Evolutionary conservation across 2,113 vertebrate species (phyloP), one percentile per base, ranked within the genome.

Genomic region (Psilopsiagon aymara): DNA sequence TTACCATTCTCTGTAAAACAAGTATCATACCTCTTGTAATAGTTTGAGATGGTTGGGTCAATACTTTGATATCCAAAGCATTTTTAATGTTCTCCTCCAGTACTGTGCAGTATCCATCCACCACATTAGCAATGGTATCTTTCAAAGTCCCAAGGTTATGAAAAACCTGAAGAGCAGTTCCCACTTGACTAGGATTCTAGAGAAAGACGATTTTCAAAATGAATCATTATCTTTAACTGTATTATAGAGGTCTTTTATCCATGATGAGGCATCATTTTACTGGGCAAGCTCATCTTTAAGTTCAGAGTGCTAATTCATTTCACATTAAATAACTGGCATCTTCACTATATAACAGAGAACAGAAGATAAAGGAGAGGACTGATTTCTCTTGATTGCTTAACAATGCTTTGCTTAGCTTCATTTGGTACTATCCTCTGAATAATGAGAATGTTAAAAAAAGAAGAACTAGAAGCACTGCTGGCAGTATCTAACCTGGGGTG

Each of bases 161-260:
- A 96, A 99, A 99, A 94, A 99, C 99, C 97, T 99, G 99, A 90
- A 99, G 98, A 62, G 99, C 99, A 11, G 99, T 99, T 87, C 99
- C 99, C 3, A 99, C 99, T 97, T 99, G 99, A 66, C 99, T 99
- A 41, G 99, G 99, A 95, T 99, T 99, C 99, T 99, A 96, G 60
- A 83, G 19, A 67, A 67, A 74, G 29, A 76, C 82, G 25, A 73
- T 80, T 76, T 59, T 28, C 0, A 76, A 86, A 93, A 81, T 37
- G 19, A 62, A 62, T 18, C 1, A 62, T 37, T 67, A 92, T 7
- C 33, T 92, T 82, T 20, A 79, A 70, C 39, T 62, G 43, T 53
- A 57, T 25, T 69, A 46, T 2, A 88, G 29, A 29, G 33, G 2
- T 39, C 44, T 28, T 89, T 92, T 25, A 59, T 19, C 27, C 29